Base-by-base conservation (phyloP, 35 echinoderm and acorn worm genomes). In the Chiridota heheva region DNA sequence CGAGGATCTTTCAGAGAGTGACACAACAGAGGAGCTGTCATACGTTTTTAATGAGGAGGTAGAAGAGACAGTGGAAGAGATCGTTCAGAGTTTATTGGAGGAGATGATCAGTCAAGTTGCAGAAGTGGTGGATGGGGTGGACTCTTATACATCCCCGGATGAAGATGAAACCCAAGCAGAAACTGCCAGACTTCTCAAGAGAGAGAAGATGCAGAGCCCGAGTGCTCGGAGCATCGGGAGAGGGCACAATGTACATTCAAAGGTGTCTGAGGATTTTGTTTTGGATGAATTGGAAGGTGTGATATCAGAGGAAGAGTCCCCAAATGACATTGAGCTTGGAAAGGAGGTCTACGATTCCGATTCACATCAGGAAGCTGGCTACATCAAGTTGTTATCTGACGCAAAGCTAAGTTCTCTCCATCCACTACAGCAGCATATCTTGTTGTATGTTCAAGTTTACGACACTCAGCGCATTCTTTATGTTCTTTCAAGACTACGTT, bases 41-140 rank as follows among this genome's bases (percentile, higher is more conserved):
- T 96, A 96, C 49, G 82, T 96, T 16, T 96, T 91, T 78, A 96
- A 96, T 40, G 92, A 96, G 80, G 92, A 96, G 44, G 83, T 90
- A 36, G 78, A 86, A 53, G 92, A 96, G 40, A 86, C 87, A 0
- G 60, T 90, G 20, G 92, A 96, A 42, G 92, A 96, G 81, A 89
- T 89, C 29, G 92, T 96, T 0, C 67, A 89, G 41, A 58, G 88
- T 45, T 81, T 96, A 38, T 63, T 96, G 6, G 55, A 65, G 40
- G 81, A 88, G 1, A 74, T 96, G 5, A 74, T 96, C 30, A 82
- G 87, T 44, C 75, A 96, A 34, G 87, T 90, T 60, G 82, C 84
- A 34, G 39, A 65, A 69, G 69, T 90, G 16, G 59, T 90, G 61
- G 92, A 96, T 39, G 92, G 80, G 28, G 62, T 71, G 24, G 67